Evolutionary conservation across 2,113 vertebrate genomes (phyloP).

Genomic region (Rhea pennata): DNA sequence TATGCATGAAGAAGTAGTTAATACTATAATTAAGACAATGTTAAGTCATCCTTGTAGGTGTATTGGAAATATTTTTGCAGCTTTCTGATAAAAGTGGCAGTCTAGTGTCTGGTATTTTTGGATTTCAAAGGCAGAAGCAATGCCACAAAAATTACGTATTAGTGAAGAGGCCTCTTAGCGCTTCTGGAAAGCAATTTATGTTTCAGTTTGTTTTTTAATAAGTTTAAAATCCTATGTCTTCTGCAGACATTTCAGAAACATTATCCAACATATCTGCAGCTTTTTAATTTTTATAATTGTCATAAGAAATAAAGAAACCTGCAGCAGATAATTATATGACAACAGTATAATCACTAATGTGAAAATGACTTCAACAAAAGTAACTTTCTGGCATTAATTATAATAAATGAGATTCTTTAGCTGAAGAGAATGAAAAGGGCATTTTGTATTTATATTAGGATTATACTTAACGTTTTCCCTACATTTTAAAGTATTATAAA

Average conservation of each 20-base stretch:
- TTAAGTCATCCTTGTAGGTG: background rate
- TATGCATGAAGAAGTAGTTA: background rate
- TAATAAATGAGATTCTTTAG: slow-evolving; percentile 38
- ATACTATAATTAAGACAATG: background rate
- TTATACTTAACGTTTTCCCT: background rate
- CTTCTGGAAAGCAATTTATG: background rate
- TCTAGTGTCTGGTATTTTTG: background rate
- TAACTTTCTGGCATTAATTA: slow-evolving; percentile 43
- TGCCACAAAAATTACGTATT: background rate
- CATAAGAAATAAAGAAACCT: background rate
- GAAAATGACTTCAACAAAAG: slow-evolving; percentile 37
- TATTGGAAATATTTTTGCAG: background rate
- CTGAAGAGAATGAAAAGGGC: slow-evolving; percentile 17
- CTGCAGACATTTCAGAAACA: background rate
- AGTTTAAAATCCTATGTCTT: background rate
- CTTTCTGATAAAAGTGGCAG: background rate
- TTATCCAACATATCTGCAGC: background rate
- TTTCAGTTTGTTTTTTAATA: background rate
- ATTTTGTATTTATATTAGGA: slow-evolving; percentile 42
- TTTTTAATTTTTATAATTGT: slow-evolving; percentile 6
- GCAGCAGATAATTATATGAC: background rate
- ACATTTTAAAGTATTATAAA: background rate
- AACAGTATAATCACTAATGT: background rate
- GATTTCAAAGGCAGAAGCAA: background rate
- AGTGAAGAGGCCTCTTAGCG: background rate